Conservation (phyloP, 2,797 vertebrate species). For the Takifugu ocellatus region DNA sequence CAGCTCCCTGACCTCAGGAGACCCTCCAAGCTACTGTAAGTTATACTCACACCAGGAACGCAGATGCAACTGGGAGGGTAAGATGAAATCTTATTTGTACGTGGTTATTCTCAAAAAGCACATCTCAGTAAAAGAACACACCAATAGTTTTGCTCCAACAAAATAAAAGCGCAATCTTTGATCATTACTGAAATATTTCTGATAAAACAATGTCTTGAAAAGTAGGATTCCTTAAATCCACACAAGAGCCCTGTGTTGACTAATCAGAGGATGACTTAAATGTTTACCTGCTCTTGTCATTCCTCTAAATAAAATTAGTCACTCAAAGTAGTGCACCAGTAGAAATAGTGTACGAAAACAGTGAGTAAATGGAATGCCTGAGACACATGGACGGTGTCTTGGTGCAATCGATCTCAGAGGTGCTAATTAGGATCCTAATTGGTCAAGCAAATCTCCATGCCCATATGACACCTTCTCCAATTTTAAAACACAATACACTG, state of each 20-base stretch:
- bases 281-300: neutral
- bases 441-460: conserved; percentile 7
- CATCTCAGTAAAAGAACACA: conserved; percentile 24
- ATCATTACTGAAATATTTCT: conserved; percentile 14
- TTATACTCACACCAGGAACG: conserved; percentile 67
- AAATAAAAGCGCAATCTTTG: conserved; percentile 13
- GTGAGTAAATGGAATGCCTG: neutral
- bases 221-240: too few relatives aligned
- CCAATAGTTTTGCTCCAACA: conserved; percentile 30
- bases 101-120: conserved; percentile 29
- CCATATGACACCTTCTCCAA: conserved; percentile 2
- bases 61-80: conserved; percentile 60
- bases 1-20: conserved; percentile 78
- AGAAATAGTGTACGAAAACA: conserved; percentile 7
- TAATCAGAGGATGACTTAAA: neutral
- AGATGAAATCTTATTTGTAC: conserved; percentile 34
- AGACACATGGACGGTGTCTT: conserved; percentile 11
- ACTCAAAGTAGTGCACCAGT: too few relatives aligned
- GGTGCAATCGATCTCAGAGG: conserved; percentile 63
- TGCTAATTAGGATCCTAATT: conserved; percentile 57
- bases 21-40: conserved; percentile 74
- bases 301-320: too few relatives aligned
- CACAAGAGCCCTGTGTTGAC: too few relatives aligned
- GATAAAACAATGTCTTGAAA: neutral
- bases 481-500: conserved; percentile 13